Evolutionary conservation across 64 coral and sea anemone species (phyloP).

Genomic region (Platygyra sinensis): DNA sequence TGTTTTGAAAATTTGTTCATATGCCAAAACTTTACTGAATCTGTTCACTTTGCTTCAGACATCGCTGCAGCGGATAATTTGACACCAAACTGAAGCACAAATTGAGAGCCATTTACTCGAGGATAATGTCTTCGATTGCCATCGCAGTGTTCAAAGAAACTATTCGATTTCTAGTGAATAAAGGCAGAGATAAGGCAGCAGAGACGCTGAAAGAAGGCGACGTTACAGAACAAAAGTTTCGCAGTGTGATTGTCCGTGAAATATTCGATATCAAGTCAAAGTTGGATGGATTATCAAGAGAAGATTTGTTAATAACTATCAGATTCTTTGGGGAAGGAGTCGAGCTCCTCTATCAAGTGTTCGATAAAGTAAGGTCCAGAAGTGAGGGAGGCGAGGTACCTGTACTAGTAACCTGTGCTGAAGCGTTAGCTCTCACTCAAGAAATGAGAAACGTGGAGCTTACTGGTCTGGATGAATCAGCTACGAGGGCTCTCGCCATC

Average conservation of each 20-base stretch:
- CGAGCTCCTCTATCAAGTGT: background rate
- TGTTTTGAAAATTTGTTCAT: no score
- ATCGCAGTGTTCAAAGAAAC: no score
- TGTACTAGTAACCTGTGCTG: no score
- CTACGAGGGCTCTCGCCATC: no score
- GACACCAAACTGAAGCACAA: no score
- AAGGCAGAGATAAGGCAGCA: background rate
- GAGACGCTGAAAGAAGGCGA: slow-evolving; percentile 41
- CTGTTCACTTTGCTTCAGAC: no score
- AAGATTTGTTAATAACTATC: slow-evolving; percentile 30
- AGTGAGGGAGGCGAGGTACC: background rate
- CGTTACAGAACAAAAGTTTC: slow-evolving; percentile 27
- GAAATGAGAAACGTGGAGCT: background rate
- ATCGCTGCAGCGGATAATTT: no score
- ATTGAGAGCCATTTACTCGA: no score
- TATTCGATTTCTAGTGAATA: background rate
- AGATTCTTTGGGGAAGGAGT: slow-evolving; percentile 70
- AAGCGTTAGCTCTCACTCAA: background rate
- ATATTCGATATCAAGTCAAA: slow-evolving; percentile 60
- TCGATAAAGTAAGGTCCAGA: background rate
- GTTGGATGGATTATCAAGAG: slow-evolving; percentile 56
- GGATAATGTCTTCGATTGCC: no score
- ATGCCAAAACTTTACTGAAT: no score
- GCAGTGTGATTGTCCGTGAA: slow-evolving; percentile 48
- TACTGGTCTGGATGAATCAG: no score